These are phyloP conservation scores for Camarhynchus parvulus DNA, from an alignment of 2,113 vertebrate species.

Conservation along the genomic window DNA sequence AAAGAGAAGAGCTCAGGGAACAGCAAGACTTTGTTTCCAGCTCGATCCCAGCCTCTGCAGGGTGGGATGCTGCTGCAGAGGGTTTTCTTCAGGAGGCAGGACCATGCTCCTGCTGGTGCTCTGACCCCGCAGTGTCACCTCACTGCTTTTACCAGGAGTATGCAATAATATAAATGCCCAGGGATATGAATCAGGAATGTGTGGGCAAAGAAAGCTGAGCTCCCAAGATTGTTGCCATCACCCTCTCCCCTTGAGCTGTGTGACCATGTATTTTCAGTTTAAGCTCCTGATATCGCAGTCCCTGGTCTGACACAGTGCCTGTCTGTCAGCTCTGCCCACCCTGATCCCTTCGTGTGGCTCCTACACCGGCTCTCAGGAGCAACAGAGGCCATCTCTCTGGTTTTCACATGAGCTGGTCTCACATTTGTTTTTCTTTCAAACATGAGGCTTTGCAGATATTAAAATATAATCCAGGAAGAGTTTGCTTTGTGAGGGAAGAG, in stretches of 20 bases:
- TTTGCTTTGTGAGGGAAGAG: conserved; percentile 50
- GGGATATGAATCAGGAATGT: background rate
- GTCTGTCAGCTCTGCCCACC: background rate
- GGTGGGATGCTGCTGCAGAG: background rate
- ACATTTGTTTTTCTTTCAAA: conserved; percentile 61
- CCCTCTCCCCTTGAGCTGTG: background rate
- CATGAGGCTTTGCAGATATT: conserved; percentile 66
- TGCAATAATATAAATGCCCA: background rate
- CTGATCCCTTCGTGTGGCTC: background rate
- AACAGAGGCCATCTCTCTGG: background rate
- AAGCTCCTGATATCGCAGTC: background rate
- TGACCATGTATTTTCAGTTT: fast-evolving
- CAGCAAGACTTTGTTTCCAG: background rate
- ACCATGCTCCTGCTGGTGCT: background rate
- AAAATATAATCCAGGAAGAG: conserved; percentile 63
- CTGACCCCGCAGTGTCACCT: background rate
- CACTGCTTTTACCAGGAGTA: background rate
- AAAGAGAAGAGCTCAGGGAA: background rate
- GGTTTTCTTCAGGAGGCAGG: background rate
- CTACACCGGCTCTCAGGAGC: background rate
- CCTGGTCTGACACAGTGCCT: background rate
- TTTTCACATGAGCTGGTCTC: conserved; percentile 34
- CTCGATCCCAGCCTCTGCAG: background rate
- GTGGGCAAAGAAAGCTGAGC: background rate
- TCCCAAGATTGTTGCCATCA: background rate